Conservation (phyloP, 2,113 vertebrate species). For the Notarius lentiginosus region DNA sequence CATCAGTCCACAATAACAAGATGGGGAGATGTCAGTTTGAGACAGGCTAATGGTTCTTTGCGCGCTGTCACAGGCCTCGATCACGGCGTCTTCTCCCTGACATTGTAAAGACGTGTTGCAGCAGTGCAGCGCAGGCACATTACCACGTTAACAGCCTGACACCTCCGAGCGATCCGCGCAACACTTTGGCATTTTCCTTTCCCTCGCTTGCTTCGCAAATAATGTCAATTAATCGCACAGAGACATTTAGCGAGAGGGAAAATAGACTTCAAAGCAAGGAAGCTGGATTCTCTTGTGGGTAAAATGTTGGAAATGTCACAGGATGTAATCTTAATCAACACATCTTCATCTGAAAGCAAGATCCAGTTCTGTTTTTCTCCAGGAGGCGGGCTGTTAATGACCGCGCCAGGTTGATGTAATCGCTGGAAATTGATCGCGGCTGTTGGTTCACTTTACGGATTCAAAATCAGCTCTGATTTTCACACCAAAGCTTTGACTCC, state of each 20-base stretch:
- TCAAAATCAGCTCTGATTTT: background rate
- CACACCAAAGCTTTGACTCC: constrained; percentile 19
- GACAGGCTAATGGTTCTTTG: constrained; percentile 54
- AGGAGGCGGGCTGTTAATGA: background rate
- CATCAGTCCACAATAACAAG: constrained; percentile 59
- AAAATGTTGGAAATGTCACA: background rate
- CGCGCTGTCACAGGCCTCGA: constrained; percentile 49
- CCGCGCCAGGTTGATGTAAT: constrained; percentile 47
- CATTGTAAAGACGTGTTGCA: constrained; percentile 48
- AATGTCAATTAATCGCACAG: constrained; percentile 44
- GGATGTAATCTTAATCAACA: background rate
- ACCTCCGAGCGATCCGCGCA: background rate
- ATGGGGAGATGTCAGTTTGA: constrained; percentile 51
- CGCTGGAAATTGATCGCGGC: constrained; percentile 48
- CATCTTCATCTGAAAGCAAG: background rate
- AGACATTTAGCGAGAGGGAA: background rate
- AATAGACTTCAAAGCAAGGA: constrained; percentile 16
- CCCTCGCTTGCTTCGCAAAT: constrained; percentile 4
- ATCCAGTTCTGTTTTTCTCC: background rate
- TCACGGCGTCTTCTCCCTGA: constrained; percentile 48
- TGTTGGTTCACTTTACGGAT: background rate
- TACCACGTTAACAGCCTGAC: constrained; percentile 45
- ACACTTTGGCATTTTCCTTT: background rate
- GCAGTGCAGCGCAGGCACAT: constrained; percentile 31
- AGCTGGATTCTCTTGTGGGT: background rate